Percentiles rank a stretch among this genome's conserved stretches.
Evolutionary conservation across 2,888 invertebrate species (phyloP).

Genomic region (Asteroscopus sphinx): DNA sequence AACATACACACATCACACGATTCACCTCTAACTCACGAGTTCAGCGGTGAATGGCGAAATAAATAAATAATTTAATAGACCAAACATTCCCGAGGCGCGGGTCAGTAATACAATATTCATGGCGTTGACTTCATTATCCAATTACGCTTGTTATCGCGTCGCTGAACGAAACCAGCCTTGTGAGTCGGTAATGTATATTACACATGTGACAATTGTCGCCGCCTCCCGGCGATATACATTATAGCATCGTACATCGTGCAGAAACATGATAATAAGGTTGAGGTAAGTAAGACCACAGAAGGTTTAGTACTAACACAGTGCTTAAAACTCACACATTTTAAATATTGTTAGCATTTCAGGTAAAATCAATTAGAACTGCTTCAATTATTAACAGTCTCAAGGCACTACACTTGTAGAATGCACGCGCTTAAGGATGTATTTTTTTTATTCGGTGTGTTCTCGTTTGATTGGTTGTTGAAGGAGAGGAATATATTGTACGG

Average conservation of each 20-base stretch:
- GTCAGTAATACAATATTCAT: conserved; percentile 56
- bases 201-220: conserved; percentile 31
- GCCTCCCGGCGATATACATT: conserved; percentile 6
- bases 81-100: conserved; percentile 28
- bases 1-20: conserved; percentile 3
- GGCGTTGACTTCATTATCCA: conserved; percentile 55
- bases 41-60: conserved; percentile 22
- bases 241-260: conserved; percentile 1
- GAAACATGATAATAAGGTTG: neutral
- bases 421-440: too few relatives aligned
- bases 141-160: conserved; percentile 51
- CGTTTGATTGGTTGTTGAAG: too few relatives aligned
- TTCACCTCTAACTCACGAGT: conserved; percentile 23
- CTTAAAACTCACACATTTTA: too few relatives aligned
- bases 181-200: conserved; percentile 29
- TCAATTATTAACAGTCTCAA: too few relatives aligned
- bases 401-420: too few relatives aligned
- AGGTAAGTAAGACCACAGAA: neutral
- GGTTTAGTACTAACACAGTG: too few relatives aligned
- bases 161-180: conserved; percentile 8
- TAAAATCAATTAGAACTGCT: too few relatives aligned
- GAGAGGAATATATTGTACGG: too few relatives aligned
- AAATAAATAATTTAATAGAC: conserved; percentile 47
- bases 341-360: too few relatives aligned
- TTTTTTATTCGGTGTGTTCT: too few relatives aligned